Conservation (phyloP, 2,797 vertebrate genomes). For the Fistularia tabacaria region DNA sequence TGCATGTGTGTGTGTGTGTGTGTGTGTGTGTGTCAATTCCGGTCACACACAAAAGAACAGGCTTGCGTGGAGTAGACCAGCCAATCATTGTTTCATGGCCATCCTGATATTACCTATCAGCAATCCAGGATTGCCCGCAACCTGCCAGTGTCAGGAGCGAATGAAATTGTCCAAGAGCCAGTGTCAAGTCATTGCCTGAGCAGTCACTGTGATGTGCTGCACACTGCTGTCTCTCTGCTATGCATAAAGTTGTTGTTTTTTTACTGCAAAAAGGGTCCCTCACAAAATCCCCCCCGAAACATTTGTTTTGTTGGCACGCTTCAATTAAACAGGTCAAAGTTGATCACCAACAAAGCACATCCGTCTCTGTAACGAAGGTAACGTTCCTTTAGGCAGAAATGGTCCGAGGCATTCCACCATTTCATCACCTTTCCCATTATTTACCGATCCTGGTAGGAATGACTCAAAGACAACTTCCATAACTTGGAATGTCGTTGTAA, state of each 20-base stretch:
- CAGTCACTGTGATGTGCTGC: constrained; percentile 9
- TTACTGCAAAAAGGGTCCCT: constrained; percentile 8
- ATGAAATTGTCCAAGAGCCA: constrained; percentile 48
- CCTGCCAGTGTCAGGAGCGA: constrained; percentile 47
- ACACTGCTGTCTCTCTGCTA: constrained; percentile 2
- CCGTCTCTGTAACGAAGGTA: neutral
- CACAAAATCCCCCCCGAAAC: too few species aligned
- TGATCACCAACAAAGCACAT: neutral
- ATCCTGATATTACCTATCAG: constrained; percentile 57
- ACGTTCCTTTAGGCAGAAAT: too few species aligned
- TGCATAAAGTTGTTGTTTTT: constrained; percentile 27
- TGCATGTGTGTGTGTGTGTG: too few species aligned
- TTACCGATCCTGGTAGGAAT: constrained; percentile 1
- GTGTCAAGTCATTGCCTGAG: constrained; percentile 42
- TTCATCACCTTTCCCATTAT: neutral
- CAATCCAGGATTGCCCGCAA: constrained; percentile 41
- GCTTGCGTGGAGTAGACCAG: constrained; percentile 18
- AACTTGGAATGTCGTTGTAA: constrained; percentile 11
- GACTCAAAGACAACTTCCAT: constrained; percentile 28
- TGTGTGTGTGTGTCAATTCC: neutral
- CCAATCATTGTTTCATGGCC: constrained; percentile 68
- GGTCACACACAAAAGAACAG: constrained; percentile 7
- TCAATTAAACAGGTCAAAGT: neutral
- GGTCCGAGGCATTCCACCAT: neutral
- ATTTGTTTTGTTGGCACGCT: neutral